These are phyloP conservation scores for Mobula birostris DNA, from an alignment of 2,113 vertebrate species.

Conservation along the genomic window DNA sequence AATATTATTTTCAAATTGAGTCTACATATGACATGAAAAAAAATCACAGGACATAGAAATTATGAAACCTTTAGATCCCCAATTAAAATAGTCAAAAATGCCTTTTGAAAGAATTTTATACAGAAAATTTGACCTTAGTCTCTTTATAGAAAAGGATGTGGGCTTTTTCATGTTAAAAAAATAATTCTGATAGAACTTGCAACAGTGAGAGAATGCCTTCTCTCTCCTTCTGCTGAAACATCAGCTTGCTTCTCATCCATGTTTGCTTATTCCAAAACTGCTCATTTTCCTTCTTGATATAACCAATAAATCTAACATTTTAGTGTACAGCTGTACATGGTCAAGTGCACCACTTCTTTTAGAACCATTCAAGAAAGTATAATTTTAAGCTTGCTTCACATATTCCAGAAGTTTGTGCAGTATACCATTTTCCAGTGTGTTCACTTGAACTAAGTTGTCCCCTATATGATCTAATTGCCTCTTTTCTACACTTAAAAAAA, in stretches of 20 bases:
- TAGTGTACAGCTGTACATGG: neutral
- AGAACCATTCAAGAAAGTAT: neutral
- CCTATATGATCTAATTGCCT: neutral
- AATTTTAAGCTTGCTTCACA: neutral
- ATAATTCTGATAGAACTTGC: neutral
- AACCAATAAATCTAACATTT: neutral
- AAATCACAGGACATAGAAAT: neutral
- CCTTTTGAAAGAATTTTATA: neutral
- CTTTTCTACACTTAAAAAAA: neutral
- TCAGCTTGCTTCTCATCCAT: neutral
- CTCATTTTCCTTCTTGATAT: neutral
- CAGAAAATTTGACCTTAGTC: too few species aligned
- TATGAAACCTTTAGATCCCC: slow-evolving; percentile 10
- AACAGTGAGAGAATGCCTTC: neutral
- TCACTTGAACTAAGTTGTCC: neutral
- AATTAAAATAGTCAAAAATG: neutral
- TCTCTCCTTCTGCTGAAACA: neutral
- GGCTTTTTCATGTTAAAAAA: neutral
- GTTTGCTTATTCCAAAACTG: neutral
- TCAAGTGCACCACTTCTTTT: neutral
- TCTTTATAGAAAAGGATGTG: neutral
- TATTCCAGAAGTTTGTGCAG: slow-evolving; percentile 4
- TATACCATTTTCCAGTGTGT: neutral
- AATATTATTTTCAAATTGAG: neutral
- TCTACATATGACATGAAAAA: neutral